These are phyloP conservation scores for Salticus scenicus DNA, from an alignment of 2,888 invertebrate genomes.

Conservation along the genomic window DNA sequence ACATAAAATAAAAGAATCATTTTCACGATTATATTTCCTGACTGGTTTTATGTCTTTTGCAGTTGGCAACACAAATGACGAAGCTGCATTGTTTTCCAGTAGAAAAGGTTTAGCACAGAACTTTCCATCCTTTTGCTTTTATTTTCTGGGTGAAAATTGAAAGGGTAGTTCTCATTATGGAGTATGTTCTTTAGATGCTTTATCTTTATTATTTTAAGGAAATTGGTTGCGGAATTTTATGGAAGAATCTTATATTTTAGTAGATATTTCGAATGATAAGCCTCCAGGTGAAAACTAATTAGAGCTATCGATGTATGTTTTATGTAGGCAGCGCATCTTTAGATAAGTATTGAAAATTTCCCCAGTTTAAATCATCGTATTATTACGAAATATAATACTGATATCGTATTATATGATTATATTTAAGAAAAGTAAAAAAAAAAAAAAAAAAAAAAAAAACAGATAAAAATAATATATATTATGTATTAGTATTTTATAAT, in stretches of 20 bases:
- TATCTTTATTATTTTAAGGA: background rate
- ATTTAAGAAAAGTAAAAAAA: too few species aligned
- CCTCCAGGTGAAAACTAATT: background rate
- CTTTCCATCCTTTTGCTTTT: background rate
- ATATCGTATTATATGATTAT: too few species aligned
- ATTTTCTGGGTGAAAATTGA: background rate
- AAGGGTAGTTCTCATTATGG: background rate
- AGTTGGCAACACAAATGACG: conserved; percentile 38
- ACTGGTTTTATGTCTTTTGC: conserved; percentile 52
- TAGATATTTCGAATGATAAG: background rate
- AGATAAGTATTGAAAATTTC: too few species aligned
- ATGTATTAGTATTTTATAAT: too few species aligned
- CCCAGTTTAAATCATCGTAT: too few species aligned
- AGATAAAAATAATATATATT: too few species aligned
- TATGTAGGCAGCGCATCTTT: too few species aligned
- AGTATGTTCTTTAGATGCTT: conserved; percentile 2
- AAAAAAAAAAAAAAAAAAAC: too few species aligned
- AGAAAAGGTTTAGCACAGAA: background rate
- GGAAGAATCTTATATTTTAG: background rate
- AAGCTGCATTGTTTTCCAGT: background rate
- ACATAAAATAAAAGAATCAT: conserved; percentile 53
- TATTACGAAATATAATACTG: too few species aligned
- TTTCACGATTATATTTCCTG: conserved; percentile 59
- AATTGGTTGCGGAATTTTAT: background rate
- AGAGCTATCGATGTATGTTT: too few species aligned